phyloP scores from a whole-genome alignment of 1,140 invertebrate species.

The Brachionus paranguensis region DNA sequence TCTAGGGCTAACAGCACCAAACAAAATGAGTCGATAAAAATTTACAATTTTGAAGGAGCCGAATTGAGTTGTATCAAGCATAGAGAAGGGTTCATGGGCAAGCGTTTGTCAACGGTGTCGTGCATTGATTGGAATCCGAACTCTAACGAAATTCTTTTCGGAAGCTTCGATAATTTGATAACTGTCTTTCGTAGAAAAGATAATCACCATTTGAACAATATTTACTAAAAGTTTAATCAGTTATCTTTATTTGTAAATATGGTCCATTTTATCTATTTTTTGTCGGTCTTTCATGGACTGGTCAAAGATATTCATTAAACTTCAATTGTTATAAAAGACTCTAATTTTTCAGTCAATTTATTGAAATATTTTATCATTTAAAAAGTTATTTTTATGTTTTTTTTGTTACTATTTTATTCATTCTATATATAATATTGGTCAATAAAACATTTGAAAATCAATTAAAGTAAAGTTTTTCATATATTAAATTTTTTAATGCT shows the following conservation, averaged over 20 bases:
- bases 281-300: background rate
- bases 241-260: background rate
- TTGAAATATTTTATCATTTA: background rate
- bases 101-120: constrained; percentile 5
- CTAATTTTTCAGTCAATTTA: background rate
- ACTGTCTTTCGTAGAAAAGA: constrained; percentile 5
- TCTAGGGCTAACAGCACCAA: background rate
- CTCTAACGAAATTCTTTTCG: constrained; percentile 21
- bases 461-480: background rate
- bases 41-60: constrained; percentile 1
- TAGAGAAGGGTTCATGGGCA: constrained; percentile 25
- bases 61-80: constrained; percentile 22
- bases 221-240: background rate
- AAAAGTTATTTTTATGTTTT: background rate
- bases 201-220: background rate
- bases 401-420: background rate
- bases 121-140: constrained; percentile 27
- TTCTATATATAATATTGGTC: background rate
- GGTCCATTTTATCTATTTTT: background rate
- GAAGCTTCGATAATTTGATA: constrained; percentile 5
- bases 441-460: background rate
- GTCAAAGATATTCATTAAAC: background rate
- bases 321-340: background rate
- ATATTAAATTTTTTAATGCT: background rate
- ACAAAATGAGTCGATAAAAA: constrained; percentile 36